Percentiles rank a stretch among this genome's conserved stretches.
Conservation (phyloP, 2,888 invertebrate genomes). For the Gibbula magus region DNA sequence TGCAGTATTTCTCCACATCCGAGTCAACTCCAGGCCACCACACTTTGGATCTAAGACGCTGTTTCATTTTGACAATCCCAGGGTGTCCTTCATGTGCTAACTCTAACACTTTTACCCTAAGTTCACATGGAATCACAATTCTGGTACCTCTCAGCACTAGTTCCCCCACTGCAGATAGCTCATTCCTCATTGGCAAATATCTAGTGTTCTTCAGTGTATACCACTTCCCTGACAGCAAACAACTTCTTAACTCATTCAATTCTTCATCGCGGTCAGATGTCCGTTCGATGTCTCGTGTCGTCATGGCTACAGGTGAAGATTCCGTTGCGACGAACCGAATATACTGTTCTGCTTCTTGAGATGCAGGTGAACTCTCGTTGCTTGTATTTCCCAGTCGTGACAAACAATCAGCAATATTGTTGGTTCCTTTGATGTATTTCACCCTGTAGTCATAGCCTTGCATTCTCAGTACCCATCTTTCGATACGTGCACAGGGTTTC, state of each 20-base stretch:
- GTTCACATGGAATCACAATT: not conserved
- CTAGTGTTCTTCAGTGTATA: not conserved
- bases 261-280: not conserved
- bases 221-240: not conserved
- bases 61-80: not conserved
- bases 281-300: not conserved
- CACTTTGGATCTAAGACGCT: not conserved
- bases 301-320: not conserved
- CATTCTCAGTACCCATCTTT: too few species aligned
- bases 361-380: too few species aligned
- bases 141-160: not conserved
- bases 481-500: too few species aligned
- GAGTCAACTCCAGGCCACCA: not conserved
- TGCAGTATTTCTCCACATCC: not conserved
- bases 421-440: not conserved
- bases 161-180: not conserved
- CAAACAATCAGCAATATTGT: not conserved
- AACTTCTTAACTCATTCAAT: not conserved
- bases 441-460: too few species aligned
- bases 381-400: too few species aligned
- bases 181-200: not conserved
- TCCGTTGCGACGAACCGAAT: too few species aligned
- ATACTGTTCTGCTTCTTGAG: too few species aligned
- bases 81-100: not conserved
- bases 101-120: not conserved